Base-by-base conservation (phyloP, 2,113 vertebrate genomes). In the Hydrochoerus hydrochaeris region DNA sequence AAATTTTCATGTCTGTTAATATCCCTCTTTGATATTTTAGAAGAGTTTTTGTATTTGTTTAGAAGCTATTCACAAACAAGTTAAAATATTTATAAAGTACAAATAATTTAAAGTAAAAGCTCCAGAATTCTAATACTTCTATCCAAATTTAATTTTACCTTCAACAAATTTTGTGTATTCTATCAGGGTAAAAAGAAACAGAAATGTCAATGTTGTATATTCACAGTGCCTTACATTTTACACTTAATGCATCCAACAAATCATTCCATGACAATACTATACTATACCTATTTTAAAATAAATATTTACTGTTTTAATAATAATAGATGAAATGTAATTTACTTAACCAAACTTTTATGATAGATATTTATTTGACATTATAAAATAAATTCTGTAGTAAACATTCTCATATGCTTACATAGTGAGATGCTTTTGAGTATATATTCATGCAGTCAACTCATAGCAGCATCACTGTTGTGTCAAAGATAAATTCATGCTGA, bases 251-350 rank as follows among this genome's bases (percentile, higher is more conserved):
- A 80, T 80, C 62, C 12, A 14, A 28, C n/a, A 90, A 44, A 85
- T 85, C n/a, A 80, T 93, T 71, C 44, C 16, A 80, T 20, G 80
- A 80, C 35, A 57, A 57, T 9, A 73, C 41, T 85, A 69, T 12
- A 90, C 38, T 96, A 38, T 87, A 58, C 11, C 26, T 69, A 28
- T 77, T 87, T 91, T 94, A 71, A 90, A 91, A 87, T 86, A 75
- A 19, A 3, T 81, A 54, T 38, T 81, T 87, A 82, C 24, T 91
- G 38, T 57, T 87, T 94, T 81, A 87, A 32, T 86, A 63, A 81
- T 81, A 87, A 46, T 57, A 54, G 65, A 85, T 86, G 35, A 91
- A 91, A 30, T 35, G 81, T 30, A 75, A 16, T 75, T 46, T 73
- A 60, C 78, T 73, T 81, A 75, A 57, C 32, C 57, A 83, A 82